phyloP scores from a whole-genome alignment of 2,113 vertebrate genomes.

The Hemiscyllium ocellatum region DNA sequence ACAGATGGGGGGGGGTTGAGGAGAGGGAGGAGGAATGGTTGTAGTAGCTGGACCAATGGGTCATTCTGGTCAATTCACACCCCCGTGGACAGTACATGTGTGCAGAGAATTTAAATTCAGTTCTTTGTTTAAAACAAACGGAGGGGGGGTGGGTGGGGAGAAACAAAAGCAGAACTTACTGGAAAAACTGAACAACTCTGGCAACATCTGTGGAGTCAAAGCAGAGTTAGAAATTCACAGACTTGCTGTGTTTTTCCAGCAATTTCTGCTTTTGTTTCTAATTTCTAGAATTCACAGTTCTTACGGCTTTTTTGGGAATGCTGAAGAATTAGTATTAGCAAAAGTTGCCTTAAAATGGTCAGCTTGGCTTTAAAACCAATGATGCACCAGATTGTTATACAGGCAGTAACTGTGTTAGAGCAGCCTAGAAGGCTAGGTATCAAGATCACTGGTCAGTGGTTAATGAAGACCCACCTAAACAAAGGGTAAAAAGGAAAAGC shows the following conservation, averaged over 20 bases:
- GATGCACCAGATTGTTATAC: neutral
- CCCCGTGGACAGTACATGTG: neutral
- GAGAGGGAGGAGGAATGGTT: neutral
- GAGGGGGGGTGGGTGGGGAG: too few species aligned
- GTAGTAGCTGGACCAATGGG: neutral
- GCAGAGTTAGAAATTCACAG: too few species aligned
- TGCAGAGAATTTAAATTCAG: neutral
- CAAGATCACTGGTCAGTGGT: neutral
- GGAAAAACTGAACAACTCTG: too few species aligned
- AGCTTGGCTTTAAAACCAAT: neutral
- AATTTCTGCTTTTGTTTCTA: too few species aligned
- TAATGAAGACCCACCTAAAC: neutral
- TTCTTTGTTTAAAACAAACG: neutral
- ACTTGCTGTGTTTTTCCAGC: too few species aligned
- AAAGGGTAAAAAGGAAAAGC: neutral
- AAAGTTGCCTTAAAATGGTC: neutral
- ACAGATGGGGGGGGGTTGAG: neutral
- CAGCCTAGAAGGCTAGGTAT: neutral
- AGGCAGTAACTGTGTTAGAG: neutral
- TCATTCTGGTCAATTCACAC: neutral
- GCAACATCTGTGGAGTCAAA: too few species aligned
- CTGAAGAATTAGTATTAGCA: neutral
- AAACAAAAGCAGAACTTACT: too few species aligned
- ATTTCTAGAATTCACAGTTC: too few species aligned
- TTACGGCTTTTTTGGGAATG: neutral